Conservation (phyloP, 1,140 invertebrate genomes). For the Diuraphis noxia region DNA sequence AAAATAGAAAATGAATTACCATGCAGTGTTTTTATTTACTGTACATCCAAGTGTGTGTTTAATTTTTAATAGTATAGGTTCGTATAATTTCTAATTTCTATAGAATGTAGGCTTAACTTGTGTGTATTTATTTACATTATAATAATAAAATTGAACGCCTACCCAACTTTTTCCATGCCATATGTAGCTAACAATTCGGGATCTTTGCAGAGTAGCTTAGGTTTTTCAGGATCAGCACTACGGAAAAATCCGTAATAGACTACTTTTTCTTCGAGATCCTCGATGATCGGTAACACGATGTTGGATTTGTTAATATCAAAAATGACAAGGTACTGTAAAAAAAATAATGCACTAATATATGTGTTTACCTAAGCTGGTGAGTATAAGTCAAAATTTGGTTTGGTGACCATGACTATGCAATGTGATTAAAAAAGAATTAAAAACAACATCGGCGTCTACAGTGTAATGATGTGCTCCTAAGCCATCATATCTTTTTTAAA, state of each 20-base stretch:
- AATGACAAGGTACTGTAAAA: slow-evolving; percentile 57
- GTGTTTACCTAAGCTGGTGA: background rate
- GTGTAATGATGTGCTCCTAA: too few species aligned
- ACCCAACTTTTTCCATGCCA: slow-evolving; percentile 33
- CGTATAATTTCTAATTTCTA: too few species aligned
- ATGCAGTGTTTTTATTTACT: background rate
- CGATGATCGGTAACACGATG: slow-evolving; percentile 55
- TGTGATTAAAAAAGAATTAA: background rate
- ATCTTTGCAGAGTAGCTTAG: slow-evolving; percentile 51
- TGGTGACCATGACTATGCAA: background rate
- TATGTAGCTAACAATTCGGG: slow-evolving; percentile 23
- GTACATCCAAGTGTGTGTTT: background rate
- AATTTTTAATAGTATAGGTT: background rate
- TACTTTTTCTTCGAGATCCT: slow-evolving; percentile 57
- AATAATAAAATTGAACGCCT: background rate
- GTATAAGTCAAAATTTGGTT: background rate
- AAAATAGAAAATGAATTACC: background rate
- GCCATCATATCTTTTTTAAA: too few species aligned
- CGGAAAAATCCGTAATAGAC: slow-evolving; percentile 57
- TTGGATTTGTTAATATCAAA: slow-evolving; percentile 57
- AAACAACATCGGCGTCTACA: background rate
- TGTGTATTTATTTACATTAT: background rate
- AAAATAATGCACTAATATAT: background rate
- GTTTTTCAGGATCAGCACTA: slow-evolving; percentile 55
- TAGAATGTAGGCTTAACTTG: background rate